These are phyloP conservation scores for Achroia grisella DNA, from an alignment of 1,140 invertebrate genomes.

Conservation along the genomic window DNA sequence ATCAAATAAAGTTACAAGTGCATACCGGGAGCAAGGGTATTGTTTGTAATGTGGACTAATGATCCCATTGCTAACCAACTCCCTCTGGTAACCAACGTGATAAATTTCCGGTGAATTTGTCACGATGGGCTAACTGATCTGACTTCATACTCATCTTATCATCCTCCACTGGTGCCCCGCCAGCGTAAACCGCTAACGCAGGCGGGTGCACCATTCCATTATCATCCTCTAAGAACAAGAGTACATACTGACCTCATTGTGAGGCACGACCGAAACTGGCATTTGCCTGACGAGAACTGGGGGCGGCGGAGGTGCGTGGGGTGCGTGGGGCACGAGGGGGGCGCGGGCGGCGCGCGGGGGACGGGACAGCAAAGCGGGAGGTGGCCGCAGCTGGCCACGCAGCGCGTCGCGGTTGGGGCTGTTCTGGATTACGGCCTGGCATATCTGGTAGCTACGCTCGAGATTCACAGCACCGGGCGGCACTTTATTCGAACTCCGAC, in stretches of 20 bases:
- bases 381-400: constrained; percentile 88
- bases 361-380: constrained; percentile 80
- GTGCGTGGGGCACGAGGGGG: constrained; percentile 6
- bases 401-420: constrained; percentile 91
- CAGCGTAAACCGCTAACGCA: too few relatives aligned
- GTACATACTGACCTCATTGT: constrained; percentile 52
- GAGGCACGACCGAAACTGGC: constrained; percentile 75
- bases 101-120: too few relatives aligned
- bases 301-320: constrained; percentile 19
- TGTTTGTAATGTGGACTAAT: too few relatives aligned
- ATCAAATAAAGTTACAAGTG: too few relatives aligned
- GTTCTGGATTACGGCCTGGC: constrained; percentile 95
- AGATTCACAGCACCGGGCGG: constrained; percentile 92
- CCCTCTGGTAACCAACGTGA: too few relatives aligned
- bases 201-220: too few relatives aligned
- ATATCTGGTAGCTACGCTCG: constrained; percentile 96
- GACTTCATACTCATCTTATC: too few relatives aligned
- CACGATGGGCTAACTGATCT: too few relatives aligned
- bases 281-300: constrained; percentile 75
- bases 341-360: constrained; percentile 24
- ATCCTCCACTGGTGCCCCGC: too few relatives aligned
- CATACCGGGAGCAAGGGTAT: too few relatives aligned
- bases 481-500: constrained; percentile 76
- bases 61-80: too few relatives aligned
- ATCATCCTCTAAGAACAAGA: too few relatives aligned